Percentiles rank a stretch among this genome's conserved stretches.
Conservation (phyloP, 2,888 invertebrate species). For the Callosobruchus maculatus region DNA sequence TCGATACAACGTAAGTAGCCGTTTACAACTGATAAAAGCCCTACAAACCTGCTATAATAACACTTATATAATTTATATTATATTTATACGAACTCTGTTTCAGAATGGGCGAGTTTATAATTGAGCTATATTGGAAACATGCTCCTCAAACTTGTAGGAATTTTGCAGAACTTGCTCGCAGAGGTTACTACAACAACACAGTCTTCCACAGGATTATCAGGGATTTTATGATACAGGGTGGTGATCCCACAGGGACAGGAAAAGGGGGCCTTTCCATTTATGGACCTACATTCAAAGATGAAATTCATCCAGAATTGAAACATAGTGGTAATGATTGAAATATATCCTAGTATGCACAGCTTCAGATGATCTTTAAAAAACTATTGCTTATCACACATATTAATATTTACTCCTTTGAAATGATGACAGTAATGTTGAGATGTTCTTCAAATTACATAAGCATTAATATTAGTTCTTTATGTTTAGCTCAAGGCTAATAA, state of each 20-base stretch:
- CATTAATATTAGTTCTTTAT: too few species aligned
- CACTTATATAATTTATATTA: too few species aligned
- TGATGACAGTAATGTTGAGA: too few species aligned
- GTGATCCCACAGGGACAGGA: slow-evolving; percentile 88
- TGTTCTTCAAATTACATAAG: too few species aligned
- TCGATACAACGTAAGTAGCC: slow-evolving; percentile 78
- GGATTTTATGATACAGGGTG: slow-evolving; percentile 92
- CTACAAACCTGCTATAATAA: too few species aligned
- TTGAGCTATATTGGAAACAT: slow-evolving; percentile 98
- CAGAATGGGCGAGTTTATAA: slow-evolving; percentile 88
- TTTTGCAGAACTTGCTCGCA: slow-evolving; percentile 88
- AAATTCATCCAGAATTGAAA: slow-evolving; percentile 89
- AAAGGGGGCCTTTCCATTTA: slow-evolving; percentile 96
- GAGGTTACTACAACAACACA: slow-evolving; percentile 95
- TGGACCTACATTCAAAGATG: slow-evolving; percentile 92
- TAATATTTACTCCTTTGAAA: too few species aligned
- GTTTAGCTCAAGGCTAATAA: too few species aligned
- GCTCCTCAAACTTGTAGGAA: slow-evolving; percentile 96
- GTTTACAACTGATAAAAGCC: too few species aligned
- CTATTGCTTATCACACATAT: too few species aligned
- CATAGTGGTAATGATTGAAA: slow-evolving; percentile 78
- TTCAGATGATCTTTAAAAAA: too few species aligned
- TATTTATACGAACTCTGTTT: too few species aligned
- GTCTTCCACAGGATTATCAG: slow-evolving; percentile 94
- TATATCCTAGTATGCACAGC: too few species aligned